Conservation (phyloP, 2,113 vertebrate species). For the Lampris megalopsis region DNA sequence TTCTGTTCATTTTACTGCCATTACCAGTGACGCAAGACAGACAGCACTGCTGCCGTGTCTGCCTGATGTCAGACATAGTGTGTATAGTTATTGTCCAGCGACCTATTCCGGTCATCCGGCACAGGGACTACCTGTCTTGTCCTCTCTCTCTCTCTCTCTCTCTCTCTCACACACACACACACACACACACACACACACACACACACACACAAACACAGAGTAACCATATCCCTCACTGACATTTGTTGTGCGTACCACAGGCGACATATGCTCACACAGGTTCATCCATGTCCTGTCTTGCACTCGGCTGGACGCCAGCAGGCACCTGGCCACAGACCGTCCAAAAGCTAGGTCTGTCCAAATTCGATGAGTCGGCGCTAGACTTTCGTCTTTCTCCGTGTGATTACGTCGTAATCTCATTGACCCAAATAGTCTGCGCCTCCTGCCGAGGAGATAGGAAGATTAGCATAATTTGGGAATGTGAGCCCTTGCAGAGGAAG, state of each 20-base stretch:
- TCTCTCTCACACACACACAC: background rate
- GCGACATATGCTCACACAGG: background rate
- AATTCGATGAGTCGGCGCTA: constrained; percentile 34
- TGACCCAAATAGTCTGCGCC: constrained; percentile 48
- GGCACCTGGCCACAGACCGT: constrained; percentile 44
- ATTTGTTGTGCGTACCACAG: constrained; percentile 19
- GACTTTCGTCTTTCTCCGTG: constrained; percentile 26
- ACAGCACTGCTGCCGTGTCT: no score
- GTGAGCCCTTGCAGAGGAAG: constrained; percentile 58
- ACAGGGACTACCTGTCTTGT: background rate
- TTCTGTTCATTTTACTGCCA: no score
- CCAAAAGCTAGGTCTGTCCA: constrained; percentile 30
- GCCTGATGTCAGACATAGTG: no score
- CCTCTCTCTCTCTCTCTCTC: no score
- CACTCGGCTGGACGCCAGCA: constrained; percentile 50
- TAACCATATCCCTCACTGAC: background rate
- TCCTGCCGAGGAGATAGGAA: constrained; percentile 51
- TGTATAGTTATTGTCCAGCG: no score
- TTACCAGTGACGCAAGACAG: no score
- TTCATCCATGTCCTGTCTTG: background rate
- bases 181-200: constrained; percentile 6
- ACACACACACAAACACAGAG: background rate
- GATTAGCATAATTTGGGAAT: constrained; percentile 72
- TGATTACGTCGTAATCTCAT: constrained; percentile 59
- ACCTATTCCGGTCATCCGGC: background rate